phyloP scores from a whole-genome alignment of 2,113 vertebrate genomes.

The Percina caprodes region DNA sequence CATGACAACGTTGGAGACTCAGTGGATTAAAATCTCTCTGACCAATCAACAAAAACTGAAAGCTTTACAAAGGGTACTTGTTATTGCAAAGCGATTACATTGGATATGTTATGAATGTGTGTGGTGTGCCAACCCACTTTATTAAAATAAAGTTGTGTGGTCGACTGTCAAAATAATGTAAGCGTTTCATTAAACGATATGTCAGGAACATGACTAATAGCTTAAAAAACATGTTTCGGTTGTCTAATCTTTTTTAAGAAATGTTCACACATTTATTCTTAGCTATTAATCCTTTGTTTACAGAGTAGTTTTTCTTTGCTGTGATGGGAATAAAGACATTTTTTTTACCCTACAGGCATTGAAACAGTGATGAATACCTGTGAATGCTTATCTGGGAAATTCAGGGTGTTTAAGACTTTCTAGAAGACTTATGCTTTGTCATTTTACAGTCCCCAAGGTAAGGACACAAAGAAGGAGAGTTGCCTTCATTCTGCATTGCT shows the following conservation, averaged over 20 bases:
- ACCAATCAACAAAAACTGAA: background rate
- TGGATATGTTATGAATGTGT: background rate
- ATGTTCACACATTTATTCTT: constrained; percentile 18
- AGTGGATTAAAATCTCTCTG: background rate
- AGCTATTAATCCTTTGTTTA: constrained; percentile 34
- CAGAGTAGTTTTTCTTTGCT: constrained; percentile 41
- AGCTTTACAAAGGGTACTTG: background rate
- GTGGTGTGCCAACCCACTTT: background rate
- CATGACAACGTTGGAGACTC: background rate
- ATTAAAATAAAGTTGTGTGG: background rate
- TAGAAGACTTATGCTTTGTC: constrained; percentile 34
- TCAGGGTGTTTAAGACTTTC: constrained; percentile 38
- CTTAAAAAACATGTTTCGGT: constrained; percentile 13
- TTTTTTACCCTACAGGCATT: constrained; percentile 28
- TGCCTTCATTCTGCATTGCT: constrained; percentile 16
- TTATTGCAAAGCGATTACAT: background rate
- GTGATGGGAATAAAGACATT: constrained; percentile 32
- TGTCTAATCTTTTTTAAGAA: constrained; percentile 26
- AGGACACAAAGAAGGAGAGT: background rate
- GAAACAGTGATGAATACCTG: constrained; percentile 46
- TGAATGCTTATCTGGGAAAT: constrained; percentile 28
- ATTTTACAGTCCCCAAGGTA: constrained; percentile 32
- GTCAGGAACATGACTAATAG: constrained; percentile 16
- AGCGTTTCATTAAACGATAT: constrained; percentile 9
- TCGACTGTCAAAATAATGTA: background rate